A percentile compares a stretch with the other conserved stretches of the same genome.
phyloP scores from a whole-genome alignment of 2,888 invertebrate species.

The Drosophila melanocephala region DNA sequence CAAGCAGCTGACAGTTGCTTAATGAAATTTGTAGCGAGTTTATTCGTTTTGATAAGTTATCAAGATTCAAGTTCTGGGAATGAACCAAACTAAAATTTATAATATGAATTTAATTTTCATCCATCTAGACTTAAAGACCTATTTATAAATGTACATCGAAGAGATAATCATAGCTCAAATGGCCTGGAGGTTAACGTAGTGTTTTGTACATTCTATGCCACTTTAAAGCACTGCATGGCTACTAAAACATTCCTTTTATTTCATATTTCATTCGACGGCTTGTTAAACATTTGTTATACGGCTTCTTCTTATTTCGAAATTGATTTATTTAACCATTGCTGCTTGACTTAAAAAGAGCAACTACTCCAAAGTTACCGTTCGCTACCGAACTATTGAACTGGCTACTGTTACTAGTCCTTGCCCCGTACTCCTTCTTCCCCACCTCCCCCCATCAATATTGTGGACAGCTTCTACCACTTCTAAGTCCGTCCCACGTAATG shows the following conservation, averaged over 20 bases:
- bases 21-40: not conserved
- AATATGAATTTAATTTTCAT: not conserved
- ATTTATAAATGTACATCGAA: not conserved
- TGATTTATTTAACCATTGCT: conserved; percentile 41
- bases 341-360: conserved; percentile 42
- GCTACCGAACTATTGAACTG: conserved; percentile 31
- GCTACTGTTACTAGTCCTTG: not conserved
- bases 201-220: not conserved
- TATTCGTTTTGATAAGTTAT: not conserved
- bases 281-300: not conserved
- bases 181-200: not conserved
- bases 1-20: not conserved
- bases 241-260: not conserved
- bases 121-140: not conserved
- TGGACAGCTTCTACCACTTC: conserved; percentile 32
- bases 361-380: conserved; percentile 22
- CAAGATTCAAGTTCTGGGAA: not conserved
- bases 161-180: no score
- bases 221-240: not conserved
- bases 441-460: conserved; percentile 30
- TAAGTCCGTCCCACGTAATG: conserved; percentile 59
- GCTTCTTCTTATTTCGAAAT: conserved; percentile 13
- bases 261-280: not conserved
- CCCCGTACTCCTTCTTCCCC: not conserved
- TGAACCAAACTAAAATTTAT: not conserved